Percentiles rank a stretch among this genome's conserved stretches.
Evolutionary conservation across 2,888 invertebrate genomes (phyloP).

Genomic region (Epiblema foenella): DNA sequence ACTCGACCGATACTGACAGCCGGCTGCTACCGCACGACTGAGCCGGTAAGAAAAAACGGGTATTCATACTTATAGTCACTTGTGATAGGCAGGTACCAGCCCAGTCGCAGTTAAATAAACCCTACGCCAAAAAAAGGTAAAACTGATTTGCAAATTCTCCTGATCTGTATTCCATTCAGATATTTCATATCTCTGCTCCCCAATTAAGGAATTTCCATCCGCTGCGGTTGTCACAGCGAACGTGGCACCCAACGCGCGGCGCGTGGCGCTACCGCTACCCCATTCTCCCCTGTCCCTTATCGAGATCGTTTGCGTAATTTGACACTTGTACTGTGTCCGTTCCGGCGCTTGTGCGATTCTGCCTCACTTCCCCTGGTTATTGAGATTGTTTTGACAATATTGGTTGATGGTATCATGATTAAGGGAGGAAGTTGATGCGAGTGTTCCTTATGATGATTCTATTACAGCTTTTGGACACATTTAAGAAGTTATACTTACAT

Average conservation of each 20-base stretch:
- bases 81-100: too few species aligned
- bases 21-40: too few species aligned
- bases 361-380: slow-evolving; percentile 29
- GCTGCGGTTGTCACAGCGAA: slow-evolving; percentile 12
- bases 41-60: too few species aligned
- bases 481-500: not conserved
- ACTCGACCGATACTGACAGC: too few species aligned
- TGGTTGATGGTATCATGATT: slow-evolving; percentile 12
- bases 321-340: slow-evolving; percentile 39
- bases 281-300: slow-evolving; percentile 24
- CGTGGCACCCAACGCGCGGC: not conserved
- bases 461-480: not conserved
- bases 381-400: slow-evolving; percentile 27
- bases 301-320: slow-evolving; percentile 39
- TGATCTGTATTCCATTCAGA: not conserved
- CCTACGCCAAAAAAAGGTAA: too few species aligned
- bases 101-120: too few species aligned
- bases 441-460: not conserved
- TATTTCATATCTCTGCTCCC: slow-evolving; percentile 17
- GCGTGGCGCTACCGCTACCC: not conserved
- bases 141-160: not conserved
- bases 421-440: slow-evolving; percentile 9
- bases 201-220: slow-evolving; percentile 3
- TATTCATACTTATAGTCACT: too few species aligned
- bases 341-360: slow-evolving; percentile 12